Evolutionary conservation across 1,140 invertebrate genomes (phyloP), one percentile per base, ranked within the genome.

Genomic region (Temnothorax curvispinosus): DNA sequence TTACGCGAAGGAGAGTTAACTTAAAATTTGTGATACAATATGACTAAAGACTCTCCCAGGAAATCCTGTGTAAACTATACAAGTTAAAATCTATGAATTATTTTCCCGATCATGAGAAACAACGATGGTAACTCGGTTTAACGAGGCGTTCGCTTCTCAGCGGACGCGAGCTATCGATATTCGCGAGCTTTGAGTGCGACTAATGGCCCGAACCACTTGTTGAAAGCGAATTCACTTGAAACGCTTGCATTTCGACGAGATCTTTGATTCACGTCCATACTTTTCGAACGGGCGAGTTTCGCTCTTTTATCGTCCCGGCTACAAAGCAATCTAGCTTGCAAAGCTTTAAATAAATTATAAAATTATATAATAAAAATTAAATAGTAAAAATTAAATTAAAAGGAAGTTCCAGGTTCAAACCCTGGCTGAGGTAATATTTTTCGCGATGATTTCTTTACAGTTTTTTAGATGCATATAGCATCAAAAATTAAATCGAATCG

Each of bases 141-240:
- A 82, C 41, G 52, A 82, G 8, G 5, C 18, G 9, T 47, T 50
- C 5, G 13, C 67, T 74, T 72, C 52, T 82, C 52, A 8, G 11
- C 4, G 41, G 41, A 82, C 13, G 52, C 32, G 32, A 27, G 35
- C 18, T 60, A 84, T 84, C 44, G 18, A 84, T 74, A 84, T 75
- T 74, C 41, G 80, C 27, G n/a, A 35, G 41, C 27, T 82, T 35
- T 72, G 54, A 44, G 21, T 13, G 7, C 32, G 13, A 84, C 67
- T 84, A 84, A 84, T 75, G 54, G 54, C 27, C 21, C 27, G 18
- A 84, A 75, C 67, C 80, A 82, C 80, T 84, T 84, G 67, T 75
- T 84, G 69, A 74, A 60, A 84, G 38, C 11, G 27, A 75, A 84
- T 75, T 7, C 18, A 58, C 3, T 27, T 8, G 69, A 60, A 82